These are phyloP conservation scores for Himantopus leucocephalus DNA, from an alignment of 2,113 vertebrate species.

Conservation along the genomic window DNA sequence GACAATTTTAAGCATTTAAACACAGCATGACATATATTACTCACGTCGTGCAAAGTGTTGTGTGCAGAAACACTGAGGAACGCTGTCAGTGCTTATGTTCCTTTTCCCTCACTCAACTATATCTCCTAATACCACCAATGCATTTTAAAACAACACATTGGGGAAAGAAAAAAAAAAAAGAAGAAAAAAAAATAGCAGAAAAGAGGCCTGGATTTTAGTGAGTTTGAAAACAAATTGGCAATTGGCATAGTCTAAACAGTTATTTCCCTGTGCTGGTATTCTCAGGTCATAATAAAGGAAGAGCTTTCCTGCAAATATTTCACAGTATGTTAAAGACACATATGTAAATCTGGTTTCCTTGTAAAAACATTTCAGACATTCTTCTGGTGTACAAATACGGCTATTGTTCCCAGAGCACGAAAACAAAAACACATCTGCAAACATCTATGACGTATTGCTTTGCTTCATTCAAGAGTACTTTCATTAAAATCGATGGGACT, in stretches of 20 bases:
- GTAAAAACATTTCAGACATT: slow-evolving; percentile 1
- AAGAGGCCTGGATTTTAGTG: not conserved
- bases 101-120: not conserved
- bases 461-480: slow-evolving; percentile 35
- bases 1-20: not conserved
- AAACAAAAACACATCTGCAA: slow-evolving; percentile 38
- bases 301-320: not conserved
- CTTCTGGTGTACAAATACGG: not conserved
- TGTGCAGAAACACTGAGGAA: not conserved
- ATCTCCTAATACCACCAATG: not conserved
- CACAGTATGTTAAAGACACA: not conserved
- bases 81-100: not conserved
- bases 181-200: not conserved
- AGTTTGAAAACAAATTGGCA: not conserved
- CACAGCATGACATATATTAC: not conserved
- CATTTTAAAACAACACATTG: not conserved
- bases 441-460: not conserved
- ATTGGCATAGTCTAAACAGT: not conserved
- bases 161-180: not conserved
- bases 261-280: not conserved
- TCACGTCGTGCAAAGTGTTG: not conserved
- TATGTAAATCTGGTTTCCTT: not conserved
- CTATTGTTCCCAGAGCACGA: not conserved
- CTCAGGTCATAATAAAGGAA: not conserved
- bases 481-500: slow-evolving; percentile 18